Conservation (phyloP, 2,797 vertebrate species). For the Xenopus petersii region DNA sequence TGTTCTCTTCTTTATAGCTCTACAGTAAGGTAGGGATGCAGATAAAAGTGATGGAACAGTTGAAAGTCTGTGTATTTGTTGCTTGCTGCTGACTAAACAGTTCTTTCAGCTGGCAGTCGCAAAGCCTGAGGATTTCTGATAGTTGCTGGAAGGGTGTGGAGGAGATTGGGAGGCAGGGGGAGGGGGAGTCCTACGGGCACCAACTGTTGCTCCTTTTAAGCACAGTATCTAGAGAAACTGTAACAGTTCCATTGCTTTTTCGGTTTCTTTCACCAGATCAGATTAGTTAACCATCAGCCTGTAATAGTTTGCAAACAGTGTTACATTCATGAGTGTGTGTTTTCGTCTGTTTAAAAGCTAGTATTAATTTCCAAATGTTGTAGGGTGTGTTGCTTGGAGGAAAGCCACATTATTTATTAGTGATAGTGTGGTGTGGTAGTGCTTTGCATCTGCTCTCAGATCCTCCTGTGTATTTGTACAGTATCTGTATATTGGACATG, state of each 20-base stretch:
- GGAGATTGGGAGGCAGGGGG: constrained; percentile 52
- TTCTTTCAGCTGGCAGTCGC: constrained; percentile 75
- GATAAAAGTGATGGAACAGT: constrained; percentile 48
- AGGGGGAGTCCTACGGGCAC: constrained; percentile 39
- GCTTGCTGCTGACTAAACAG: constrained; percentile 76
- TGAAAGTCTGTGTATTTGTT: constrained; percentile 46
- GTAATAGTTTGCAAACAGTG: neutral
- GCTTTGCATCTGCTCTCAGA: too few species aligned
- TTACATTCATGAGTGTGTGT: neutral
- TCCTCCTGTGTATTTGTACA: too few species aligned
- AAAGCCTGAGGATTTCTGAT: constrained; percentile 68
- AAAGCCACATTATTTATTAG: too few species aligned
- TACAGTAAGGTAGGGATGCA: neutral
- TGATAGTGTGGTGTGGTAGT: too few species aligned
- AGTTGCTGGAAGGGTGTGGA: constrained; percentile 63
- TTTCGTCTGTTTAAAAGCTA: neutral
- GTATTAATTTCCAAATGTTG: too few species aligned
- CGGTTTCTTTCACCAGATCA: neutral
- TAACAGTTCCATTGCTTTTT: constrained; percentile 11
- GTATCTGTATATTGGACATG: too few species aligned
- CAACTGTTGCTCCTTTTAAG: constrained; percentile 41
- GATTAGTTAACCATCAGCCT: neutral
- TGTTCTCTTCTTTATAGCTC: neutral
- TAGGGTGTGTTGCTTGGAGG: neutral
- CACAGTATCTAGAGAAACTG: constrained; percentile 18